A percentile compares a stretch with the other conserved stretches of the same genome.
These are phyloP conservation scores for Macrosteles quadrilineatus DNA, from an alignment of 1,140 invertebrate species.

Conservation along the genomic window DNA sequence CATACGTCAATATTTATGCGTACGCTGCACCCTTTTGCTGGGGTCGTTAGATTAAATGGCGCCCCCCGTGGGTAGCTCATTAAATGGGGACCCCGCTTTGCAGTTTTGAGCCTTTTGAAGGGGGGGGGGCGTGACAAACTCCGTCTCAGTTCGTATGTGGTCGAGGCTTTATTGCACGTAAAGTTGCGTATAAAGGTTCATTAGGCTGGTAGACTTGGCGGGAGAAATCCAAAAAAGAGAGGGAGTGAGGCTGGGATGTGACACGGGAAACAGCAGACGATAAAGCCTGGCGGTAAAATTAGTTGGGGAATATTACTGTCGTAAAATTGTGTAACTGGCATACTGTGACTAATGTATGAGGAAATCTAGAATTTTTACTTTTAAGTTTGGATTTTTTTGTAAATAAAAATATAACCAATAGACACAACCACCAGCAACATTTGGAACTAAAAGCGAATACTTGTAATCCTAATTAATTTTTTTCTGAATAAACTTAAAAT, in stretches of 20 bases:
- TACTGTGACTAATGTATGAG: too few relatives aligned
- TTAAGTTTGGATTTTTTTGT: too few relatives aligned
- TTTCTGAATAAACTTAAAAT: too few relatives aligned
- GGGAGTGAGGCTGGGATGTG: background rate
- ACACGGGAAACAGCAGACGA: too few relatives aligned
- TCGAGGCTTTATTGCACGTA: background rate
- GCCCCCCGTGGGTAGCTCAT: background rate
- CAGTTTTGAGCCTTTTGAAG: background rate
- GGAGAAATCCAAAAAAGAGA: background rate
- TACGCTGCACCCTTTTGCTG: background rate
- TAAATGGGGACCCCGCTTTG: slow-evolving; percentile 9
- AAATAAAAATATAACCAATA: too few relatives aligned
- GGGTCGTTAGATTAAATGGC: slow-evolving; percentile 18
- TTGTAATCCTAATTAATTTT: too few relatives aligned
- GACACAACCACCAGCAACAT: too few relatives aligned
- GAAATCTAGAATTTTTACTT: too few relatives aligned
- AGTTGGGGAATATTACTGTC: background rate
- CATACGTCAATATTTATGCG: slow-evolving; percentile 16
- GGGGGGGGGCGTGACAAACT: background rate
- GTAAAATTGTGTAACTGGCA: too few relatives aligned
- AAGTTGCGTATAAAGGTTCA: background rate
- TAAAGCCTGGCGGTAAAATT: background rate
- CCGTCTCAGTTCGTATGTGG: slow-evolving; percentile 12
- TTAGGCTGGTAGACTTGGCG: background rate
- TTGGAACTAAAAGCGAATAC: too few relatives aligned